Evolutionary conservation across 2,888 invertebrate species (phyloP).

Genomic region (Bombyx huttoni): DNA sequence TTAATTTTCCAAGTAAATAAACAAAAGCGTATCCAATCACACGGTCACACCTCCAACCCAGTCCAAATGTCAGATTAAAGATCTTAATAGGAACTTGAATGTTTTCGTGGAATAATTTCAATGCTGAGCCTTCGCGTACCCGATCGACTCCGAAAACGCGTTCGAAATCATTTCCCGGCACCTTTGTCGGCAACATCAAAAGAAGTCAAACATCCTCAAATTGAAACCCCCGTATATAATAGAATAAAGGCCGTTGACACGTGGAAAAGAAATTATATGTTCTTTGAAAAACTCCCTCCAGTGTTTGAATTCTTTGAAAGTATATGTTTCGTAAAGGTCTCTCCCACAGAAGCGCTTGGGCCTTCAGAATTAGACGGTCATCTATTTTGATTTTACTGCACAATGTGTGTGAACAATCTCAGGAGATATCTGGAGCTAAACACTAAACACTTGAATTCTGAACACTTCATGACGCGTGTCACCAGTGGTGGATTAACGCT

Average conservation of each 20-base stretch:
- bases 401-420: no score
- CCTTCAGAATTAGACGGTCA: no score
- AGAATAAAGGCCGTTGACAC: not conserved
- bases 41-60: no score
- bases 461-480: no score
- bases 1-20: no score
- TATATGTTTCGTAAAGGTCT: no score
- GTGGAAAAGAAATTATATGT: not conserved
- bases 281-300: not conserved
- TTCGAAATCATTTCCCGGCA: not conserved
- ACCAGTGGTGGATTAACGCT: no score
- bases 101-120: not conserved
- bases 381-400: no score
- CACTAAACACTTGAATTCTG: no score
- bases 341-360: no score
- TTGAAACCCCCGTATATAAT: not conserved
- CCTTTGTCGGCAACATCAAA: not conserved
- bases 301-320: not conserved
- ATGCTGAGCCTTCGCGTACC: not conserved
- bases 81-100: not conserved
- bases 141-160: not conserved
- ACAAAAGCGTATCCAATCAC: no score
- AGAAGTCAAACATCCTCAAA: slow-evolving; percentile 1
- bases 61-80: not conserved
- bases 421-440: no score